Base-by-base conservation (phyloP, 2,888 invertebrate genomes). In the Eupithecia tripunctaria region DNA sequence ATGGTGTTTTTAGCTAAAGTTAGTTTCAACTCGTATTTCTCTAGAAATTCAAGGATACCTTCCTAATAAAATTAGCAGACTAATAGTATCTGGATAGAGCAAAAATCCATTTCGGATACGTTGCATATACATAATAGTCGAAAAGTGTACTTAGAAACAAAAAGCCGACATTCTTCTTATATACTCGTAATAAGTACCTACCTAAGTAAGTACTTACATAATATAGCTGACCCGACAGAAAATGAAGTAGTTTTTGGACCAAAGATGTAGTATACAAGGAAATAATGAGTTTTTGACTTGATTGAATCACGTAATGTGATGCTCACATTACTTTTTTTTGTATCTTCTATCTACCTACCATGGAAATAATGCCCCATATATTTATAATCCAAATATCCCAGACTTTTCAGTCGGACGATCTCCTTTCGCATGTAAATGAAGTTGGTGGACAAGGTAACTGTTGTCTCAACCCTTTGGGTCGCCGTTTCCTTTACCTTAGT, bases 391-490 rank as follows among this genome's bases (percentile, higher is more conserved):
- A 25, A 18, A 62, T 62, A 27, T 43, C 15, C 3, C 2, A 67
- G 51, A 67, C 70, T 64, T 73, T 70, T 63, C 56, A 21, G 12
- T n/a, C 14, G 29, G 60, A 47, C n/a, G 25, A 68, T 68, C 47
- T 59, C 68, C 71, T 71, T 71, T 71, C 10, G 29, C 66, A 71
- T 74, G 68, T 27, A 66, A 74, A 74, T 71, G 65, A 74, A 71
- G 68, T 59, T 38, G 38, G 27, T 63, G 65, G 68, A 63, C 69
- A 47, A 62, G 36, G 65, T 32, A 64, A 68, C 68, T 68, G 65
- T 74, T 66, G 68, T 74, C 66, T 68, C 47, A 71, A 43, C 25
- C 65, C 41, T 56, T 63, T 18, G 38, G 70, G 56, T 64, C 56
- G 36, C 25, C 18, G 36, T 36, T 15, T 51, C 64, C 36, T 51